Evolutionary conservation across 2,797 vertebrate species (phyloP).

Genomic region (Alfaro cultratus): DNA sequence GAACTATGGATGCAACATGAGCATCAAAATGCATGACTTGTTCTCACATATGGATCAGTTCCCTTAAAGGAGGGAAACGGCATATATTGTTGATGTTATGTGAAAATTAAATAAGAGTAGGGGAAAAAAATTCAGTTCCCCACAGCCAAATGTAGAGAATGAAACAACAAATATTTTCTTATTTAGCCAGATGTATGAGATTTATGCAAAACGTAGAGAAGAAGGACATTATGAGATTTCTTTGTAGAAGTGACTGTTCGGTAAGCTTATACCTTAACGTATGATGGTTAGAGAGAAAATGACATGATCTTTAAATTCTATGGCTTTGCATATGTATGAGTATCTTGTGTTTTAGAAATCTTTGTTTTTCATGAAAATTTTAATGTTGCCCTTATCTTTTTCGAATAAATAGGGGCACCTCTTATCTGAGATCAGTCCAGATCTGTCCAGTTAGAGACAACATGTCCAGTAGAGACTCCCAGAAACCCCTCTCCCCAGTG

Average conservation of each 20-base stretch:
- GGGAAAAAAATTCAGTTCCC: not conserved
- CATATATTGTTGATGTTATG: not conserved
- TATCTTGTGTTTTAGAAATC: not conserved
- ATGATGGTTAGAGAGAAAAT: not conserved
- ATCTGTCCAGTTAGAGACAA: not conserved
- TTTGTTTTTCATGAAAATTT: not conserved
- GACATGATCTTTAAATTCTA: not conserved
- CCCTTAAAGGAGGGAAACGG: not conserved
- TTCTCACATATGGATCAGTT: not conserved
- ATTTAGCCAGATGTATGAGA: not conserved
- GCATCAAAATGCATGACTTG: too few relatives aligned
- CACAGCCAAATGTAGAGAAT: not conserved
- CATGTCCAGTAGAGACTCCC: not conserved
- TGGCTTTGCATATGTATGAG: not conserved
- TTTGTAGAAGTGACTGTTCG: not conserved
- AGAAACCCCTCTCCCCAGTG: not conserved
- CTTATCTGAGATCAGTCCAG: not conserved
- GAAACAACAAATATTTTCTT: not conserved
- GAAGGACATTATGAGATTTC: not conserved
- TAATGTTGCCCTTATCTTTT: not conserved
- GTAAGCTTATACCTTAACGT: not conserved
- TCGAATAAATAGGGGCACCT: not conserved
- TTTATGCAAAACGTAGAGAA: not conserved
- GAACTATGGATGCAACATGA: too few relatives aligned
- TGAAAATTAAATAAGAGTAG: not conserved